Conservation (phyloP, 2,797 vertebrate genomes). For the Sylvilagus floridanus region DNA sequence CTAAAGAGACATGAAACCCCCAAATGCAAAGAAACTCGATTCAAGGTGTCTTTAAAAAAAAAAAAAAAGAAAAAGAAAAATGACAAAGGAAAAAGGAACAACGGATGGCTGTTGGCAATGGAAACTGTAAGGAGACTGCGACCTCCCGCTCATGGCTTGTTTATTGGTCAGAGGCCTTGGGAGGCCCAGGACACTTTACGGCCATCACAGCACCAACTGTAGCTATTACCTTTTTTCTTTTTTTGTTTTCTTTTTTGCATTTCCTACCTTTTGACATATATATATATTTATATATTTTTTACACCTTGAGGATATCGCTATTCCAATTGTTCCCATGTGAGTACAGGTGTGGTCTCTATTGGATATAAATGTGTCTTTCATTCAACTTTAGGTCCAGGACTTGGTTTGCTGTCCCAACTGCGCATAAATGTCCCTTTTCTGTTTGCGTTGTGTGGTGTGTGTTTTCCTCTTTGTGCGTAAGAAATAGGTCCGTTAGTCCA, state of each 20-base stretch:
- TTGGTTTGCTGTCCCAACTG: constrained; percentile 86
- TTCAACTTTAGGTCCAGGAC: constrained; percentile 88
- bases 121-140: constrained; percentile 75
- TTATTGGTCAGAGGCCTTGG: constrained; percentile 81
- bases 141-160: constrained; percentile 86
- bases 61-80: constrained; percentile 67
- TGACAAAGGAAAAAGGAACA: constrained; percentile 75
- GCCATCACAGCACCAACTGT: constrained; percentile 87
- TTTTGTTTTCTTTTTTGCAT: constrained; percentile 79
- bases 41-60: constrained; percentile 68
- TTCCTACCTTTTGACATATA: constrained; percentile 89
- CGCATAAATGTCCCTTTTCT: constrained; percentile 83
- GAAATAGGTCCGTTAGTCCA: constrained; percentile 93
- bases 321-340: constrained; percentile 89
- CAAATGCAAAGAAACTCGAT: constrained; percentile 80
- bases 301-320: constrained; percentile 89
- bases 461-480: constrained; percentile 82
- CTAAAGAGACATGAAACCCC: constrained; percentile 81
- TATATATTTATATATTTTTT: constrained; percentile 87
- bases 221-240: constrained; percentile 76
- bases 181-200: constrained; percentile 85
- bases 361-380: constrained; percentile 89
- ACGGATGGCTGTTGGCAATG: constrained; percentile 83
- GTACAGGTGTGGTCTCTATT: constrained; percentile 90
- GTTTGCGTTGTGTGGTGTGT: constrained; percentile 34